Conservation (phyloP, 2,113 vertebrate species). For the Hucho hucho region DNA sequence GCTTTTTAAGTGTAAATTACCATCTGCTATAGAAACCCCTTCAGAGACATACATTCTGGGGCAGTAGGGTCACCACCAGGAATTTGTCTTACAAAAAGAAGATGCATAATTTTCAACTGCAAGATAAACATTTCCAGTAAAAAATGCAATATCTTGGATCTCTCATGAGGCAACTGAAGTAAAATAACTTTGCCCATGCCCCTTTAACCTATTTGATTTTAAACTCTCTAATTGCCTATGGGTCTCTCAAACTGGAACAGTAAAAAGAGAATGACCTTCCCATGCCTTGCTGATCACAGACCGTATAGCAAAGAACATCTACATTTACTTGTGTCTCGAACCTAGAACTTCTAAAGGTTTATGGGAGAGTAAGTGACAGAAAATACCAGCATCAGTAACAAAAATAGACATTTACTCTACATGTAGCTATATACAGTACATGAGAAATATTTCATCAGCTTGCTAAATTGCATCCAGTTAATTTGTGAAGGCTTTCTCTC, state of each 20-base stretch:
- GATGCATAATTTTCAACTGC: neutral
- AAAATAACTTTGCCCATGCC: neutral
- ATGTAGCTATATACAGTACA: slow-evolving; percentile 6
- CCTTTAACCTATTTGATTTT: neutral
- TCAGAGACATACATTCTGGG: neutral
- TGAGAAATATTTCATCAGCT: slow-evolving; percentile 4
- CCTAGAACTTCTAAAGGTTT: neutral
- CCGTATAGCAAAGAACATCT: neutral
- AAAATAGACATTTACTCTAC: slow-evolving; percentile 9
- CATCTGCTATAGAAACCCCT: neutral
- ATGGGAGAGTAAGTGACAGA: neutral
- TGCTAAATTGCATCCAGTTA: slow-evolving; percentile 29
- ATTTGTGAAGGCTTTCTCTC: slow-evolving; percentile 11
- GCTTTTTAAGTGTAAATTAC: neutral
- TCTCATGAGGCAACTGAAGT: neutral
- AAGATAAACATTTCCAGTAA: neutral
- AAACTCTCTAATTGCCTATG: slow-evolving; percentile 2
- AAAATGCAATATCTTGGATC: neutral
- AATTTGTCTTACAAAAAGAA: neutral
- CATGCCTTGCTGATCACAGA: neutral
- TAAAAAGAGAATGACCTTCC: neutral
- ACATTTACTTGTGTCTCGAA: neutral
- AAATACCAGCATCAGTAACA: slow-evolving; percentile 15
- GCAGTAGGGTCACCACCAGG: no score
- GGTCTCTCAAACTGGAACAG: neutral